A percentile compares a stretch with the other conserved stretches of the same genome.
These are phyloP conservation scores for Lepetodrilus schrolli DNA, from an alignment of 2,888 invertebrate species.

Conservation along the genomic window DNA sequence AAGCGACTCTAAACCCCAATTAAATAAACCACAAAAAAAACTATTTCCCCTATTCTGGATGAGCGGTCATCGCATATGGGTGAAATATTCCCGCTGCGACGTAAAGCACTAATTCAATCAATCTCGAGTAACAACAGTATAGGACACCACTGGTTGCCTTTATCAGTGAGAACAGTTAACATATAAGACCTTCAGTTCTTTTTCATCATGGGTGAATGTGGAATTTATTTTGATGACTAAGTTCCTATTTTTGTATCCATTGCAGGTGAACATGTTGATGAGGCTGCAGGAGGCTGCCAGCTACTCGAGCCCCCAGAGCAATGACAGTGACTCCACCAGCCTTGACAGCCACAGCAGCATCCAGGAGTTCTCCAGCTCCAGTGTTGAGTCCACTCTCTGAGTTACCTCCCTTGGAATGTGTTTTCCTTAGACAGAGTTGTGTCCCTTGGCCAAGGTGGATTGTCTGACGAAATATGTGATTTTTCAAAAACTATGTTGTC, in stretches of 20 bases:
- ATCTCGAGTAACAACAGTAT: too few species aligned
- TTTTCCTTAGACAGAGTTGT: not conserved
- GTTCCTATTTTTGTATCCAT: constrained; percentile 49
- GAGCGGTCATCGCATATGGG: too few species aligned
- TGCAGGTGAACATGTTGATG: constrained; percentile 94
- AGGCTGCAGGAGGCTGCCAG: constrained; percentile 94
- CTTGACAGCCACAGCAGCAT: constrained; percentile 72
- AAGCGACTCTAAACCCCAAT: too few species aligned
- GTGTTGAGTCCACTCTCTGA: constrained; percentile 54
- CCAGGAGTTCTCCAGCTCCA: constrained; percentile 52
- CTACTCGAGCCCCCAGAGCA: constrained; percentile 81
- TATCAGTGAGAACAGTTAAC: too few species aligned
- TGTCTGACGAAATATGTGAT: not conserved
- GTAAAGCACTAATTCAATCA: too few species aligned
- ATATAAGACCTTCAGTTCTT: too few species aligned
- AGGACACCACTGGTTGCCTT: too few species aligned
- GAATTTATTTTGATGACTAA: not conserved
- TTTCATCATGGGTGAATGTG: not conserved
- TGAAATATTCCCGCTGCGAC: too few species aligned
- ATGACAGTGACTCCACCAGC: constrained; percentile 91
- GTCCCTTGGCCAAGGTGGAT: not conserved
- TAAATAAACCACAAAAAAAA: too few species aligned
- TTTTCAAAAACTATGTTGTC: not conserved
- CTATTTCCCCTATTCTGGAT: too few species aligned
- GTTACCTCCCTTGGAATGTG: constrained; percentile 8